Base-by-base conservation (phyloP, 2,797 vertebrate species). In the Mormyrops boulengeri region DNA sequence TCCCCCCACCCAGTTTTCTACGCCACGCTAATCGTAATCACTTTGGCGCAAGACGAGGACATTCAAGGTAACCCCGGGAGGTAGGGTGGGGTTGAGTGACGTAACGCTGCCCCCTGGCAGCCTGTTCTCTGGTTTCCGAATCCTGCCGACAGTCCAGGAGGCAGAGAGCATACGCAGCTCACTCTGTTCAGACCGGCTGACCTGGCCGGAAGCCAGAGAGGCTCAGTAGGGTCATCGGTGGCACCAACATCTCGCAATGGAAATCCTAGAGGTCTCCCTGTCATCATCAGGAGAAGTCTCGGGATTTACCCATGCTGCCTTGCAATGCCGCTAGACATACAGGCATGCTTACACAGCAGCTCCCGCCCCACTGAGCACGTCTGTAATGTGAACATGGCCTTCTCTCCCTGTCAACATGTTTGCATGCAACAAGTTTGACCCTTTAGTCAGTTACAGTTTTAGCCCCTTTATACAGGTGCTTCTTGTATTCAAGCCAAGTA, bases 1-100 rank as follows among this genome's bases (percentile, higher is more conserved):
- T 93, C 41, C 62, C 69, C 69, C 69, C 14, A 4, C 62, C 26
- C 11, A 30, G 17, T 9, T 30, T 89, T 89, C 62, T 41, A 57
- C 19, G 11, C 44, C 47, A 12, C 57, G 26, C 84, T 55, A 86
- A 89, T 49, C 57, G 82, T 86, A 66, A 85, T 86, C 88, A 62
- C 44, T n/a, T 62, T 82, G 41, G 55, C 17, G 55, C 41, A 30
- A 44, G 80, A 19, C 47, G 26, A 89, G 80, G 53, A 53, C 80
- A 41, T 60, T 89, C 77, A 47, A 89, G 88, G 77, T 85, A 50
- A 80, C 53, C 55, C 19, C 80, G 34, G 14, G 26, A 50, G 34
- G 2, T 41, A 41, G 14, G 17, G 73, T 38, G 62, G 73, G 73
- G 17, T 80, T 19, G 73, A 17, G n/a, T 22, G 87, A 66, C 30